These are phyloP conservation scores for Penelope pileata DNA, from an alignment of 2,113 vertebrate genomes.

Conservation along the genomic window DNA sequence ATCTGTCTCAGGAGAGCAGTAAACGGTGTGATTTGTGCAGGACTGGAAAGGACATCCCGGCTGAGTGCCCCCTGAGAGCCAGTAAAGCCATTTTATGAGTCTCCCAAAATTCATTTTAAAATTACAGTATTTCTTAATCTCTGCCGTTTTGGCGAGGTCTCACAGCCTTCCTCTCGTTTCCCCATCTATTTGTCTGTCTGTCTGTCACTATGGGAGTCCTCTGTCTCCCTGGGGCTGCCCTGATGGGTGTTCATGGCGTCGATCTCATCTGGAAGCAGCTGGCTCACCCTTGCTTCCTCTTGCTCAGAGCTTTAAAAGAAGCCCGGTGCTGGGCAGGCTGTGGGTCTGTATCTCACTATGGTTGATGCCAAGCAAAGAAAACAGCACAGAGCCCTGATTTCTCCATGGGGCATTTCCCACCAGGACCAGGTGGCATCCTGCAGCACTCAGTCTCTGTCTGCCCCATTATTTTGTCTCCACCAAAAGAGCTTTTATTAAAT, in stretches of 20 bases:
- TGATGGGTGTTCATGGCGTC: not conserved
- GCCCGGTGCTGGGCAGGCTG: not conserved
- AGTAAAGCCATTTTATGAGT: not conserved
- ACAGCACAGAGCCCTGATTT: not conserved
- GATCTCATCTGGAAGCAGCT: not conserved
- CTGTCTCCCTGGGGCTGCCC: not conserved
- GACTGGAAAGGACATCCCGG: constrained; percentile 20
- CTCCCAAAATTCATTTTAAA: not conserved
- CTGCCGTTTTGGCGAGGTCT: not conserved
- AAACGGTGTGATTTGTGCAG: not conserved
- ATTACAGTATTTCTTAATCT: not conserved
- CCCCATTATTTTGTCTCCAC: not conserved
- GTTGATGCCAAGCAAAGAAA: not conserved
- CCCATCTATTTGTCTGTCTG: not conserved
- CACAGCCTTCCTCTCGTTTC: not conserved
- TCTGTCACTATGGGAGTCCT: not conserved
- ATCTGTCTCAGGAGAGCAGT: not conserved
- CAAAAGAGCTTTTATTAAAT: not conserved
- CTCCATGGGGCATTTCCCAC: not conserved
- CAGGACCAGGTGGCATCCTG: not conserved
- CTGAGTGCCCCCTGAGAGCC: not conserved
- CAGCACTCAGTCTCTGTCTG: not conserved
- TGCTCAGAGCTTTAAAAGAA: not conserved
- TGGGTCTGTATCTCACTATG: not conserved
- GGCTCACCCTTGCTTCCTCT: not conserved